Conservation (phyloP, 2,888 invertebrate genomes). For the Rapana venosa region DNA sequence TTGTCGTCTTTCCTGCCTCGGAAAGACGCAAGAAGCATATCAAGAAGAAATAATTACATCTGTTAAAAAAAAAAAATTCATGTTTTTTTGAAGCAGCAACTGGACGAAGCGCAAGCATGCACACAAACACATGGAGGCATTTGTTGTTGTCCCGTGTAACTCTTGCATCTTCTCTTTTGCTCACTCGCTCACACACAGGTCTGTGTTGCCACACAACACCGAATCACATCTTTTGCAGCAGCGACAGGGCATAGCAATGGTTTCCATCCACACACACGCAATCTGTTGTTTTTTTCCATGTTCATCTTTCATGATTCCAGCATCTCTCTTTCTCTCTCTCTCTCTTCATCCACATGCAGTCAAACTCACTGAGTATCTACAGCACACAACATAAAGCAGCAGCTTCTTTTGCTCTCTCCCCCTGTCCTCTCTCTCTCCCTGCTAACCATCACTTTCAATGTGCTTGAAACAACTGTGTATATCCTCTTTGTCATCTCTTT, state of each 20-base stretch:
- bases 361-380: neutral
- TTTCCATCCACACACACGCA: neutral
- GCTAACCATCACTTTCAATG: neutral
- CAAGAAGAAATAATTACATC: too few relatives aligned
- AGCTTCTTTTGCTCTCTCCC: neutral
- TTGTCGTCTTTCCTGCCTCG: neutral
- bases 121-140: too few relatives aligned
- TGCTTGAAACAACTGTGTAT: neutral
- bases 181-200: too few relatives aligned
- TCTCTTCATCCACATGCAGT: neutral
- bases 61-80: too few relatives aligned
- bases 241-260: neutral
- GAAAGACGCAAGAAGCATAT: neutral
- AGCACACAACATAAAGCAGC: slow-evolving; percentile 3
- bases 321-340: too few relatives aligned
- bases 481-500: neutral
- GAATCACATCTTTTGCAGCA: neutral
- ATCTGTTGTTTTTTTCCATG: neutral
- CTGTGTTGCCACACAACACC: too few relatives aligned
- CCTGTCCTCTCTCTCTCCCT: neutral
- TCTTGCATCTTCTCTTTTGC: too few relatives aligned
- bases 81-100: too few relatives aligned
- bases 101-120: too few relatives aligned
- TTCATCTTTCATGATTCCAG: neutral
- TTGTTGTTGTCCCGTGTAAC: too few relatives aligned